phyloP scores from a whole-genome alignment of 2,113 vertebrate species.

The Odocoileus virginianus region DNA sequence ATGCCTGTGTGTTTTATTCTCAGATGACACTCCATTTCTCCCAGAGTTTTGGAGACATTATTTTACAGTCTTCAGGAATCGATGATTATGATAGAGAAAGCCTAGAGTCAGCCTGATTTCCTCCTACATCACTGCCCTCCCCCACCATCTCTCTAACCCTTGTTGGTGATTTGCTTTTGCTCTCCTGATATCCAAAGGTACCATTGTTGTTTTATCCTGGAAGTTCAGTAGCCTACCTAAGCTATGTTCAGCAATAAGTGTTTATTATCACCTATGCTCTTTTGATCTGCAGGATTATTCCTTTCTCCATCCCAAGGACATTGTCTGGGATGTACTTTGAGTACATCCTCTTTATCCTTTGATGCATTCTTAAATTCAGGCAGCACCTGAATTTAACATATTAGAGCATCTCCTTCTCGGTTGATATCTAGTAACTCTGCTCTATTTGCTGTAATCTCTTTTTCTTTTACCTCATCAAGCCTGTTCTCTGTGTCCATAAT shows the following conservation, averaged over 20 bases:
- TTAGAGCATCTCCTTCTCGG: no score
- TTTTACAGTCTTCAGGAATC: not conserved
- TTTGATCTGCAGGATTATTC: not conserved
- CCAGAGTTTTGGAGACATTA: not conserved
- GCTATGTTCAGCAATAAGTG: not conserved
- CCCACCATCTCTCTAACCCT: not conserved
- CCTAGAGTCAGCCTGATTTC: not conserved
- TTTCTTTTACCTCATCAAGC: not conserved
- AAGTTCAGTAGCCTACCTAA: not conserved
- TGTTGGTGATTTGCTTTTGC: not conserved
- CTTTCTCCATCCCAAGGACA: not conserved
- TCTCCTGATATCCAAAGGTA: not conserved
- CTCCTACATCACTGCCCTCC: accelerated
- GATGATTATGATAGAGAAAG: not conserved
- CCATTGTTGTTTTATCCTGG: not conserved
- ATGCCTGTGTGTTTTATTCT: not conserved
- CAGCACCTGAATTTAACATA: not conserved
- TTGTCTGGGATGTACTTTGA: not conserved
- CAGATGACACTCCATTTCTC: no score
- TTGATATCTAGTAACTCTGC: not conserved
- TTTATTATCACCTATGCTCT: not conserved
- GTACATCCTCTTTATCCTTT: not conserved
- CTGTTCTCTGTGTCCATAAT: not conserved
- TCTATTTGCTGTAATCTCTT: not conserved
- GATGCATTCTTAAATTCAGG: not conserved